A percentile compares a stretch with the other conserved stretches of the same genome.
These are phyloP conservation scores for Drymonia ruficornis DNA, from an alignment of 2,888 invertebrate species.

Conservation along the genomic window DNA sequence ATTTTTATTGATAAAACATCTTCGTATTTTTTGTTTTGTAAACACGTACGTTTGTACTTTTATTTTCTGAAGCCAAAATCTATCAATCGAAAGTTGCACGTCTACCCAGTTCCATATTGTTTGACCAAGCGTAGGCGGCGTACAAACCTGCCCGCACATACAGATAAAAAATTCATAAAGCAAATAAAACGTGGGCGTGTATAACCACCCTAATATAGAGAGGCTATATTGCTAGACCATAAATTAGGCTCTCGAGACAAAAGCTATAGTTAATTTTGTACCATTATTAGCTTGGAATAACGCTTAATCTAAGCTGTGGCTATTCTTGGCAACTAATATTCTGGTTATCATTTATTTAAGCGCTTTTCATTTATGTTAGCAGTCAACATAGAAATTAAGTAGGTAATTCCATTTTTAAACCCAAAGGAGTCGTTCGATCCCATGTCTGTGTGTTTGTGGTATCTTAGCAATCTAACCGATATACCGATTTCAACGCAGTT, in stretches of 20 bases:
- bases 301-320: conserved; percentile 14
- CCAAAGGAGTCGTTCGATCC: no score
- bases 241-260: conserved; percentile 21
- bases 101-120: conserved; percentile 9
- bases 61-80: neutral
- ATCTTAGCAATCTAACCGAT: no score
- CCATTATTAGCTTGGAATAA: conserved; percentile 12
- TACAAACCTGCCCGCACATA: conserved; percentile 10
- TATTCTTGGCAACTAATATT: conserved; percentile 14
- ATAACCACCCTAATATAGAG: conserved; percentile 11
- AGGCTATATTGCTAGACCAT: conserved; percentile 15
- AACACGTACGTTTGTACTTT: no score
- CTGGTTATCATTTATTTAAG: no score
- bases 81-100: neutral
- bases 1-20: no score
- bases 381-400: no score
- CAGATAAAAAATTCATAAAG: conserved; percentile 20
- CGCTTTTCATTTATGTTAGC: no score
- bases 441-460: no score
- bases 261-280: conserved; percentile 21
- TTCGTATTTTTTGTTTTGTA: no score
- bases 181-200: conserved; percentile 23
- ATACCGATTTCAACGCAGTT: no score
- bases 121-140: conserved; percentile 17
- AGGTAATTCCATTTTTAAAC: no score